Percentiles rank a stretch among this genome's conserved stretches.
These are phyloP conservation scores for Papilio elwesi DNA, from an alignment of 2,888 invertebrate species.

Conservation along the genomic window DNA sequence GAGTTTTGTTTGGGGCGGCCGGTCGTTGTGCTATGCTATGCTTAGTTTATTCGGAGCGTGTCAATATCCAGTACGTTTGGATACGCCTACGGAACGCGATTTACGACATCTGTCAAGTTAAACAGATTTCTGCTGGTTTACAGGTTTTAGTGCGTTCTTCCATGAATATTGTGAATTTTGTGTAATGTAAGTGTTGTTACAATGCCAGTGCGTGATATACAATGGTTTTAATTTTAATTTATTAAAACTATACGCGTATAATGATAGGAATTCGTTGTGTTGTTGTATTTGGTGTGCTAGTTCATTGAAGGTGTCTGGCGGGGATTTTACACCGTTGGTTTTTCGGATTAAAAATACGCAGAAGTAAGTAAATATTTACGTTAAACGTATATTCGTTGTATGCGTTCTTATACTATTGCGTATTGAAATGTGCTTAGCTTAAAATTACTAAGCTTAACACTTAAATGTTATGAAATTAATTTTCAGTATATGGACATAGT, in stretches of 20 bases:
- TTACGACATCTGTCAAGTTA: conserved; percentile 75
- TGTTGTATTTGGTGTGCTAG: conserved; percentile 70
- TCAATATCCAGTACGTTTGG: conserved; percentile 66
- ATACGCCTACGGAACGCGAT: conserved; percentile 63
- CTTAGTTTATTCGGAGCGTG: conserved; percentile 71
- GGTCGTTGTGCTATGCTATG: conserved; percentile 42
- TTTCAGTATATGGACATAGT: not conserved
- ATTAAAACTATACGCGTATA: conserved; percentile 64
- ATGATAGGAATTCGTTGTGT: conserved; percentile 69
- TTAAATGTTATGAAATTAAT: conserved; percentile 3
- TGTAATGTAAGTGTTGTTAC: conserved; percentile 56
- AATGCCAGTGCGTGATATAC: conserved; percentile 57
- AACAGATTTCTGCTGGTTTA: conserved; percentile 54
- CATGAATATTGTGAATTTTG: conserved; percentile 55
- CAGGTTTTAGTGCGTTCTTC: conserved; percentile 53
- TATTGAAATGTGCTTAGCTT: conserved; percentile 21
- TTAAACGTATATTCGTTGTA: conserved; percentile 45
- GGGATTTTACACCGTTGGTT: conserved; percentile 67
- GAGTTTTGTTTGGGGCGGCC: conserved; percentile 35
- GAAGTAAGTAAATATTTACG: conserved; percentile 80
- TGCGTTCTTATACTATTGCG: conserved; percentile 16
- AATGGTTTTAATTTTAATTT: conserved; percentile 59
- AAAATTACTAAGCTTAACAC: conserved; percentile 25
- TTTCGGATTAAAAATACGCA: conserved; percentile 72
- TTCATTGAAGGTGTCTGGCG: conserved; percentile 59